Conservation (phyloP, 2,797 vertebrate genomes). For the Paramormyrops hopkinsi region DNA sequence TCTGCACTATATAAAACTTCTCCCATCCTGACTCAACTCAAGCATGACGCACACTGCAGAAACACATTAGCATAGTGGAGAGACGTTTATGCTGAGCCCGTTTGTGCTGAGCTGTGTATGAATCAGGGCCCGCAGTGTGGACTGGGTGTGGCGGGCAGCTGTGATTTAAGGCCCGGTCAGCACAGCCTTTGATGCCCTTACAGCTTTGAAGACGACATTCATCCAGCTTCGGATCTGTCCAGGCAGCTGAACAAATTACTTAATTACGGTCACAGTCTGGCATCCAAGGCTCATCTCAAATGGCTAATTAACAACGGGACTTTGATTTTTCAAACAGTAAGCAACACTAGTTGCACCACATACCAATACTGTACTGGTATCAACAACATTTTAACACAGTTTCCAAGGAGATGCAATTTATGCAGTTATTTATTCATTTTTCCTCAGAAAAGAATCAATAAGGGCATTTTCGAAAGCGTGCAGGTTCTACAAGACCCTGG, state of each 20-base stretch:
- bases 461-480: neutral
- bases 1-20: neutral
- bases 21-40: neutral
- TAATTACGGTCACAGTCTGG: conserved; percentile 6
- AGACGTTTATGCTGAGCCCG: neutral
- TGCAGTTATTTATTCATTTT: neutral
- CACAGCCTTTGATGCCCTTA: conserved; percentile 18
- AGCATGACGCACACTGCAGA: neutral
- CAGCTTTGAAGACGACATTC: conserved; percentile 21
- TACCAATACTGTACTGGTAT: neutral
- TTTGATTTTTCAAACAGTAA: conserved; percentile 10
- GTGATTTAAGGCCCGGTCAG: neutral
- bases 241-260: conserved; percentile 19
- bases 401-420: neutral
- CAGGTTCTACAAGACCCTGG: neutral
- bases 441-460: neutral
- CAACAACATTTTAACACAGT: neutral
- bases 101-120: neutral
- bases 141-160: neutral
- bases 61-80: neutral
- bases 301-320: conserved; percentile 12
- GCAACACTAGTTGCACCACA: neutral
- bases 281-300: neutral
- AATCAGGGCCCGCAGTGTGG: neutral
- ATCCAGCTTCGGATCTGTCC: neutral